These are phyloP conservation scores for Ctenicera cuprea DNA, from an alignment of 2,888 invertebrate genomes.

Conservation along the genomic window DNA sequence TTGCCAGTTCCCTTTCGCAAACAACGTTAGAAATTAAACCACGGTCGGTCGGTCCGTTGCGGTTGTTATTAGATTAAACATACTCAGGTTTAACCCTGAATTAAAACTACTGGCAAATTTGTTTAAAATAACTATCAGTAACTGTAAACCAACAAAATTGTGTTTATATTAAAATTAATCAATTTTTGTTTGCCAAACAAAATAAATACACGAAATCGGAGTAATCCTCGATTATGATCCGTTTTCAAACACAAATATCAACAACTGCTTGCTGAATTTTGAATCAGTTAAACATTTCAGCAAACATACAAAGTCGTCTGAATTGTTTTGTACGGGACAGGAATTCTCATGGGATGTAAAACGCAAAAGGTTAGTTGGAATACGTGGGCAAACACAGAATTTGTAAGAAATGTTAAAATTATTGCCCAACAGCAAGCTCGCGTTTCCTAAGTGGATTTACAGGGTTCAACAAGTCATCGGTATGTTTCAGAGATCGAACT, in stretches of 20 bases:
- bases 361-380: background rate
- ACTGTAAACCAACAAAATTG: background rate
- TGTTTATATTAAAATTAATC: background rate
- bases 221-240: too few species aligned
- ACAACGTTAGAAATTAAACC: conserved; percentile 29
- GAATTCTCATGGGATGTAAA: background rate
- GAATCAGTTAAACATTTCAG: background rate
- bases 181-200: too few species aligned
- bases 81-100: conserved; percentile 9
- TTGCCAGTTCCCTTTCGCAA: conserved; percentile 15
- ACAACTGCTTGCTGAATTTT: background rate
- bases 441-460: conserved; percentile 16
- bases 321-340: background rate
- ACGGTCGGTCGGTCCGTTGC: background rate
- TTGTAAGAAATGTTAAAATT: conserved; percentile 18
- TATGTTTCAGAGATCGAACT: conserved; percentile 23
- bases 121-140: background rate
- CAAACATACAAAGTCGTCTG: background rate
- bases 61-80: conserved; percentile 29
- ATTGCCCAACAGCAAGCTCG: conserved; percentile 9
- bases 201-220: background rate
- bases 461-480: conserved; percentile 28
- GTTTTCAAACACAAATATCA: too few species aligned
- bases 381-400: background rate
- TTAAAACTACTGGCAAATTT: background rate